These are phyloP conservation scores for Aurelia coerulea DNA, from an alignment of 30 jellyfish, hydroid and myxozoan species.

Conservation along the genomic window DNA sequence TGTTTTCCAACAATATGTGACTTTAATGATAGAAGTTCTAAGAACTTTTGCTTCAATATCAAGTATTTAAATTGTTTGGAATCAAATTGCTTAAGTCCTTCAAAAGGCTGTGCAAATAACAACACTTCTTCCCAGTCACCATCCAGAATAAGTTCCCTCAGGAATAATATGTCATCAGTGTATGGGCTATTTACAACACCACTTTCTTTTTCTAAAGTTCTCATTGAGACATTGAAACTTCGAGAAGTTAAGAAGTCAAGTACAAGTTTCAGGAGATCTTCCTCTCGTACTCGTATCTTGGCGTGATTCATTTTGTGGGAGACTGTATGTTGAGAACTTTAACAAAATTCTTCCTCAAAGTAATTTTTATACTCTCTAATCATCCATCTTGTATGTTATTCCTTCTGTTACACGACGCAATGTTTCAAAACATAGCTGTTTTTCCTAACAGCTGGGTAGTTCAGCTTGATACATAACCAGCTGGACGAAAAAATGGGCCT, in stretches of 20 bases:
- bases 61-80: conserved; percentile 70
- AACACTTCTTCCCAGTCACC: conserved; percentile 97
- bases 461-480: too few relatives aligned
- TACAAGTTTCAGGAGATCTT: conserved; percentile 79
- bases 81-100: conserved; percentile 64
- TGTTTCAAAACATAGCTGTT: too few relatives aligned
- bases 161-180: conserved; percentile 85
- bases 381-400: not conserved
- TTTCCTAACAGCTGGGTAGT: too few relatives aligned
- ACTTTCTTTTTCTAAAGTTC: conserved; percentile 92
- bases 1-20: conserved; percentile 87
- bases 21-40: conserved; percentile 79
- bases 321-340: not conserved
- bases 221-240: conserved; percentile 76
- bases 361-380: not conserved
- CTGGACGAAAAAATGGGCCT: too few relatives aligned
- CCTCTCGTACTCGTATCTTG: conserved; percentile 78
- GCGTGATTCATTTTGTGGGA: conserved; percentile 55
- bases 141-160: conserved; percentile 92
- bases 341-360: not conserved
- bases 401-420: too few relatives aligned
- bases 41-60: conserved; percentile 79
- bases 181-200: conserved; percentile 82
- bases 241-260: conserved; percentile 82
- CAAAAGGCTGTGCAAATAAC: conserved; percentile 86